These are phyloP conservation scores for Calephelis perditalis DNA, from an alignment of 2,888 invertebrate species.

Conservation along the genomic window DNA sequence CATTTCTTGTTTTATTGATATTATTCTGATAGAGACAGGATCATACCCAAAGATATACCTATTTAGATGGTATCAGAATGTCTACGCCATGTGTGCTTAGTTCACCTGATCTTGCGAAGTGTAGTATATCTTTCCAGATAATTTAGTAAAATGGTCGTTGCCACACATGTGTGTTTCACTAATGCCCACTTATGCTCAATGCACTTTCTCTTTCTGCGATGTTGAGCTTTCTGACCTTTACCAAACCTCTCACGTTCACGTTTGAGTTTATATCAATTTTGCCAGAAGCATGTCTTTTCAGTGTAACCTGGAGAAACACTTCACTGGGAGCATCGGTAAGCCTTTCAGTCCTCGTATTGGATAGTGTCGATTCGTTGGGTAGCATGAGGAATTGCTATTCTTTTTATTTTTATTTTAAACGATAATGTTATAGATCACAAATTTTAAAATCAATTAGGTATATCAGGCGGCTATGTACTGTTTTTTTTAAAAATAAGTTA, in stretches of 20 bases:
- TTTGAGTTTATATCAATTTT: background rate
- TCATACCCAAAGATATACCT: background rate
- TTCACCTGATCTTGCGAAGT: background rate
- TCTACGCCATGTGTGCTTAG: background rate
- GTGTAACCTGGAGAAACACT: conserved; percentile 11
- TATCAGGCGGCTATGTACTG: too few relatives aligned
- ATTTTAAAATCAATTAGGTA: too few relatives aligned
- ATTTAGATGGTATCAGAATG: background rate
- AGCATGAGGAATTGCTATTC: background rate
- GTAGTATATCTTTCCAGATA: background rate
- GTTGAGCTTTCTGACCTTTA: background rate
- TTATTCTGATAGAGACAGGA: conserved; percentile 16
- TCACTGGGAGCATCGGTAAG: conserved; percentile 14
- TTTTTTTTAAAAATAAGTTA: too few relatives aligned
- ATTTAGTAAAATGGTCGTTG: background rate
- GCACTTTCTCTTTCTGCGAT: background rate
- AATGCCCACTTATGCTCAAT: background rate
- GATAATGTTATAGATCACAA: too few relatives aligned
- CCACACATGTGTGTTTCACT: background rate
- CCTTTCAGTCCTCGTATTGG: conserved; percentile 6
- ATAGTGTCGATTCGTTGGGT: conserved; percentile 13
- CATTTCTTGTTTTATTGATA: background rate
- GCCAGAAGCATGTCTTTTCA: conserved; percentile 9
- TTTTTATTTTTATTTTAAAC: background rate
- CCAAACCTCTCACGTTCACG: background rate